Evolutionary conservation across 35 echinoderm and acorn worm species (phyloP), one percentile per base, ranked within the genome.

Genomic region (Chiridota heheva): DNA sequence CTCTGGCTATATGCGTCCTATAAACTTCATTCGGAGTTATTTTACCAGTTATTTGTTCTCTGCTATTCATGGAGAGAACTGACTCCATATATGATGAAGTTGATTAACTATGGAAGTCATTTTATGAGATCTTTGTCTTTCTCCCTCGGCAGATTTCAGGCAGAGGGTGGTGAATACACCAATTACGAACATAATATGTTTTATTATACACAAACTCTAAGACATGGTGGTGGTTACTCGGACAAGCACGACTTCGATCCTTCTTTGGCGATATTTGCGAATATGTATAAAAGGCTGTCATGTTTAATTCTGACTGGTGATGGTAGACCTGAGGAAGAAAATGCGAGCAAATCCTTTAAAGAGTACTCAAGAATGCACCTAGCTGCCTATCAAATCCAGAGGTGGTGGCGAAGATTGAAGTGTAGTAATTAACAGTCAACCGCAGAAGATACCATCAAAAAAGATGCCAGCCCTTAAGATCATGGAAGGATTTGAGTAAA

Each of bases 81-180:
- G 17, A 95, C 91, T 7, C 91, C 91, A 0, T 95, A 88, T 42
- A 84, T 95, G 91, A 79, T 95, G 0, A 95, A 80, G 40, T 69
- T 79, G 12, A 81, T 95, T 38, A 74, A 95, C 47, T 84, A 60
- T 36, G 75, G 36, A 20, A 49, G 51, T 34, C 15, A 40, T 1
- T 76, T 76, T n/a, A 40, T 76, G 72, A 57, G 34, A 15, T 31
- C 13, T 51, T 18, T 76, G 24, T 47, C 72, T 57, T 76, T 76
- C 29, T 57, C 75, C 0, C 31, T 78, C 20, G 75, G 75, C 25
- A 26, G 75, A 25, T 78, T 78, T 35, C 75, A 78, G 28, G 31
- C 75, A 7, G 41, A 77, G 72, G 72, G 72, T 1, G 72, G 72
- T 44, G 72, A 77, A 55, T 48, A 77, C 42, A 38, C 53, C 8